Base-by-base conservation (phyloP, 1,140 invertebrate species). In the Euglossa dilemma region DNA sequence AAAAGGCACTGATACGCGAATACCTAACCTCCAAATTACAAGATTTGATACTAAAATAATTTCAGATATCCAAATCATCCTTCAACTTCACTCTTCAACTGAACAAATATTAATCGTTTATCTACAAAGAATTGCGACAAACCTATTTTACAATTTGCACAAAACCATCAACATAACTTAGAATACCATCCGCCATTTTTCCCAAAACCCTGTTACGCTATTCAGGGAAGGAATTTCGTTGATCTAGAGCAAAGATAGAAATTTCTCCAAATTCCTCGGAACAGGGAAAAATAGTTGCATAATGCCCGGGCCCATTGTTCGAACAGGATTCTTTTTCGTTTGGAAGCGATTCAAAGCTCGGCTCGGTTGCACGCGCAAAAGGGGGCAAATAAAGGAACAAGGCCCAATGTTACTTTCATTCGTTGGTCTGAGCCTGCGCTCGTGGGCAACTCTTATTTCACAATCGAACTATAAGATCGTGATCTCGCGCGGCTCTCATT, bases 401-500 rank as follows among this genome's bases (percentile, higher is more conserved):
- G 77, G 25, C 18, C 36, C 77, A 67, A 80, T 80, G 77, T 71
- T 72, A 57, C 56, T 70, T 80, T 80, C 77, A 56, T 80, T 79
- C 43, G 76, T 67, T 78, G 47, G 63, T 72, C 25, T 11, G 52
- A 47, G 64, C 52, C 54, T n/a, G 67, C 54, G 80, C 70, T 86
- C 80, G 59, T 80, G 85, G 77, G 52, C 67, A 77, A 85, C 64
- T 76, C 64, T 56, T 70, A 57, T 88, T 85, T 88, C 87, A 71
- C 79, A 88, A 88, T 88, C 78, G 63, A 59, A 54, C 67, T 66
- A 43, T 63, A 74, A 85, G 86, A 89, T 89, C 85, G 78, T 81
- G 88, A 88, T 88, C 87, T 88, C 80, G 80, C 50, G 47, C 71
- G 63, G 43, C 67, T 61, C 73, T 86, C 73, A 84, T 86, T 88